Evolutionary conservation across 1,140 invertebrate species (phyloP).

Genomic region (Bursaphelenchus mucronatus): DNA sequence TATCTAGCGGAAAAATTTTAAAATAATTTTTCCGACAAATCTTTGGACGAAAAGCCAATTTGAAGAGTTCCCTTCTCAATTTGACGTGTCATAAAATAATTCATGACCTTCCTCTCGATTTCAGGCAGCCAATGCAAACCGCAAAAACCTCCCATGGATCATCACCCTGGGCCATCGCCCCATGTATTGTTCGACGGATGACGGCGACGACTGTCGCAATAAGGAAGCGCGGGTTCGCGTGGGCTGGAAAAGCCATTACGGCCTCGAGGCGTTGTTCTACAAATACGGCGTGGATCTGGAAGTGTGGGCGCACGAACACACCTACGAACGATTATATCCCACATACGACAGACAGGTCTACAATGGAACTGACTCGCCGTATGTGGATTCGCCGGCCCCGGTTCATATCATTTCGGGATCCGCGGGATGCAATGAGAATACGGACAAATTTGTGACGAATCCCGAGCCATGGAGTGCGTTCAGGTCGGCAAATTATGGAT

Average conservation of each 20-base stretch:
- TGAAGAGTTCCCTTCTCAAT: too few relatives aligned
- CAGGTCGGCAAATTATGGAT: slow-evolving; percentile 83
- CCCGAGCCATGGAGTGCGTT: slow-evolving; percentile 75
- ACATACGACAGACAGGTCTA: slow-evolving; percentile 75
- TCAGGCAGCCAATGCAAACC: slow-evolving; percentile 35
- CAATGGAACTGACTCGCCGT: slow-evolving; percentile 71
- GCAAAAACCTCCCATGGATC: slow-evolving; percentile 73
- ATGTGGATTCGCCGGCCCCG: slow-evolving; percentile 78
- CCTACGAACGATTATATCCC: slow-evolving; percentile 72
- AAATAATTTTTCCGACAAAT: too few relatives aligned
- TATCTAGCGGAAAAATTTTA: too few relatives aligned
- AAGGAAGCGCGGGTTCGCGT: slow-evolving; percentile 33
- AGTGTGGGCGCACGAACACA: slow-evolving; percentile 93
- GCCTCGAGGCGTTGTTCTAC: slow-evolving; percentile 74
- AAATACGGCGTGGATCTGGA: slow-evolving; percentile 82
- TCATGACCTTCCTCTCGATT: neutral
- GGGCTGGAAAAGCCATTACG: neutral
- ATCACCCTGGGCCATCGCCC: slow-evolving; percentile 84
- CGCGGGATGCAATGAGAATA: slow-evolving; percentile 66
- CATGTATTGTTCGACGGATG: slow-evolving; percentile 88
- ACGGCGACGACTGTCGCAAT: slow-evolving; percentile 76
- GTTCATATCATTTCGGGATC: slow-evolving; percentile 84
- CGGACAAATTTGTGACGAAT: slow-evolving; percentile 60
- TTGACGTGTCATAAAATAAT: too few relatives aligned
- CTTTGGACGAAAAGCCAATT: too few relatives aligned